Evolutionary conservation across 1,140 invertebrate genomes (phyloP).

Genomic region (Bombus affinis): DNA sequence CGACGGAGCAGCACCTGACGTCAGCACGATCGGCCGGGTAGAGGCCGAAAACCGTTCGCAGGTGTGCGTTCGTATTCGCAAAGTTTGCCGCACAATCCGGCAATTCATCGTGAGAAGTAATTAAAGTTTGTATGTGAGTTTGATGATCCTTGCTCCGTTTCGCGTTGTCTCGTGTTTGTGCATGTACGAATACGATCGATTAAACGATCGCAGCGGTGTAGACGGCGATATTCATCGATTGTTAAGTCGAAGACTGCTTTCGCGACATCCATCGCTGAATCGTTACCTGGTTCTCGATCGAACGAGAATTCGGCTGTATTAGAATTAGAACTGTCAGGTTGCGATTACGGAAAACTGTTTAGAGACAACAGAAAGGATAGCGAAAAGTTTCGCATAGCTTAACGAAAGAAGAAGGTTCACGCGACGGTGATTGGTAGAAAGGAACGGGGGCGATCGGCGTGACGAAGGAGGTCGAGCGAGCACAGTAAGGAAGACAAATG

Average conservation of each 20-base stretch:
- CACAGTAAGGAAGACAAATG: not conserved
- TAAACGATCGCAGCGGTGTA: not conserved
- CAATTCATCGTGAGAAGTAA: slow-evolving; percentile 62
- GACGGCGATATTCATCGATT: too few relatives aligned
- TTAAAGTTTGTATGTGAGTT: slow-evolving; percentile 57
- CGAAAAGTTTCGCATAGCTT: not conserved
- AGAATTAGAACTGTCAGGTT: not conserved
- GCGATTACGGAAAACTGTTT: not conserved
- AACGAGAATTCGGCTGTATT: not conserved
- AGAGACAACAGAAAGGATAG: not conserved
- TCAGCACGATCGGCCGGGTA: slow-evolving; percentile 62
- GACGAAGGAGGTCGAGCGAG: not conserved
- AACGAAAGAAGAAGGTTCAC: not conserved
- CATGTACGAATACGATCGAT: slow-evolving; percentile 22
- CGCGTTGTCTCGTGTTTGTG: not conserved
- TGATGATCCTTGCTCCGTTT: slow-evolving; percentile 45
- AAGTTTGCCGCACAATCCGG: slow-evolving; percentile 63
- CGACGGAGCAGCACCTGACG: slow-evolving; percentile 52
- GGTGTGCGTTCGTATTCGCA: slow-evolving; percentile 45
- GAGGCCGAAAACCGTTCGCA: slow-evolving; percentile 53
- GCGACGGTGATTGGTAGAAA: not conserved
- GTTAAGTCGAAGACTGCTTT: too few relatives aligned
- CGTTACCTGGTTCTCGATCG: not conserved
- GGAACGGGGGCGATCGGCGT: not conserved
- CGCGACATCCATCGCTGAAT: not conserved